Base-by-base conservation (phyloP, 1,140 invertebrate species). In the Drosophila equinoxialis region DNA sequence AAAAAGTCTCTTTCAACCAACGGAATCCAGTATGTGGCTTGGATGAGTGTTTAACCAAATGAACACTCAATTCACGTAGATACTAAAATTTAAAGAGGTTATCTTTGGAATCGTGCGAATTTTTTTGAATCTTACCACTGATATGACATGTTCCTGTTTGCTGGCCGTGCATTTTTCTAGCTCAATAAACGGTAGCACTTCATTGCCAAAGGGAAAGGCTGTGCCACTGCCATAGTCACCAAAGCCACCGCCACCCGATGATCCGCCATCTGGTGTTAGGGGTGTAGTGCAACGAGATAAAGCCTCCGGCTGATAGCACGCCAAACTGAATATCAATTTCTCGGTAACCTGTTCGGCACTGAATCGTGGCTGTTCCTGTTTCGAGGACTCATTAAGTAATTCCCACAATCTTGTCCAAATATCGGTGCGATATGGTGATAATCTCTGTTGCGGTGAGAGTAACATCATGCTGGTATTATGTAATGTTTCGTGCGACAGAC, bases 81-180 rank as follows among this genome's bases (percentile, higher is more conserved):
- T 97, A 97, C 94, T 45, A 5, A 37, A 37, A 37, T 23, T 13
- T 3, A 1, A 2, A 41, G 33, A 39, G 14, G n/a, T 8, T 30
- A 1, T 30, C 30, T 35, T 68, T 51, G 20, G 26, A 0, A 37
- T 10, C 8, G 4, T 3, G 5, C 13, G 3, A 6, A 48, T 37
- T 20, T 6, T 30, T 0, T 5, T 0, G 3, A 7, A 14, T 3
- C 93, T 93, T 77, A 96, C 95, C 86, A 97, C 96, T 1, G 96
- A 96, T 3, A 97, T 96, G 39, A 97, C 94, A 91, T 97, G 96
- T 78, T 97, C 96, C 85, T 97, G 96, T 79, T 96, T 96, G 72
- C 96, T 97, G 10, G 96, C 96, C 4, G 96, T 97, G 80, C 96
- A 97, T 30, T 95, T 96, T 92, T 97, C 96, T n/a, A 95, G 93